Base-by-base conservation (phyloP, 2,888 invertebrate genomes). In the Platycheirus rosarum region DNA sequence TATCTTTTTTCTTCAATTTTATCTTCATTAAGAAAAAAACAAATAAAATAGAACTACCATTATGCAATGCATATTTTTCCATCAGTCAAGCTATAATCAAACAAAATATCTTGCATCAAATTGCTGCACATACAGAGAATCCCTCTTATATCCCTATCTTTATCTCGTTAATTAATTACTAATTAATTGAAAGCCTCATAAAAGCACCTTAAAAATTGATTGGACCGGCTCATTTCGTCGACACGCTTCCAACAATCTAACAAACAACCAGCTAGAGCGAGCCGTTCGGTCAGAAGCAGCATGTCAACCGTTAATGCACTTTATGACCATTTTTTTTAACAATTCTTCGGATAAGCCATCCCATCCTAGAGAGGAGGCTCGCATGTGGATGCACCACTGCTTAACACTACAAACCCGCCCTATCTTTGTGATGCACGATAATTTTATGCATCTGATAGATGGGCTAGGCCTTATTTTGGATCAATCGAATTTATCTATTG, bases 391-490 rank as follows among this genome's bases (percentile, higher is more conserved):
- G 29, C 26, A 18, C 60, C 7, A 65, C 29, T 73, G 73, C 66
- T 73, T 62, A 78, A 65, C 60, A 32, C 74, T 62, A 57, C 16
- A 66, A 57, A 65, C 51, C 53, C 48, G 68, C 74, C 63, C 57
- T 5, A 23, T 35, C 23, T 20, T 7, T 7, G 26, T 80, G 70
- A 80, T 80, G 76, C 80, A 80, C 71, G 80, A 60, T 80, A 76
- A 80, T 80, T 80, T 76, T 76, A 80, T 80, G 80, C 80, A 80
- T 80, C 80, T 65, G 76, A 70, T 71, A 80, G 53, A 66, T 80
- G 70, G 70, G 65, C 62, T 66, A 60, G 76, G 76, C 65, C 60
- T 42, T 57, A 60, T 60, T 75, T 65, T 32, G 57, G 68, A 74
- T 69, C 70, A 60, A 51, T 62, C 71, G 55, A 32, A 44, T 29